A percentile compares a stretch with the other conserved stretches of the same genome.
Evolutionary conservation across 2,113 vertebrate species (phyloP).

Genomic region (Salvelinus namaycush): DNA sequence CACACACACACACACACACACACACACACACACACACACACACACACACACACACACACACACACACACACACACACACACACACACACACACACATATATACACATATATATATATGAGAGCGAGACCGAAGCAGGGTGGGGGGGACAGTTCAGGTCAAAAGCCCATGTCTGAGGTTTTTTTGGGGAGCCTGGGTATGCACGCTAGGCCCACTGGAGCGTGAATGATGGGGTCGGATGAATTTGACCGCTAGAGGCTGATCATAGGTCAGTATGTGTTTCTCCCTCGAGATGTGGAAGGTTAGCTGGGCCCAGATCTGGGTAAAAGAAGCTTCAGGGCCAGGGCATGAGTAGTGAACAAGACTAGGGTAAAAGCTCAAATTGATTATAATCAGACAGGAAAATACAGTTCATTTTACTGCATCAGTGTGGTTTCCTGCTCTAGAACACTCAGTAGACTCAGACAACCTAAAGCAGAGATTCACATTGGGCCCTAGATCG

Average conservation of each 20-base stretch:
- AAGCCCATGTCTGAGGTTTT: neutral
- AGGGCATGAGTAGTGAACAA: too few relatives aligned
- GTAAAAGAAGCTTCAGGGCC: too few relatives aligned
- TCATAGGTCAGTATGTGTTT: too few relatives aligned
- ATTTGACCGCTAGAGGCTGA: neutral
- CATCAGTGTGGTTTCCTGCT: neutral
- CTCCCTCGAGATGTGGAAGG: neutral
- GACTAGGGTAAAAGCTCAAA: neutral
- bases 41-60: too few relatives aligned
- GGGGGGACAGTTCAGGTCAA: slow-evolving; percentile 17
- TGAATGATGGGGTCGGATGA: neutral
- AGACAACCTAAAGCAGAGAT: neutral
- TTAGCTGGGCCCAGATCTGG: neutral
- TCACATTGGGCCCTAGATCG: neutral
- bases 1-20: too few relatives aligned
- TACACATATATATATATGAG: too few relatives aligned
- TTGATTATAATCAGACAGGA: neutral
- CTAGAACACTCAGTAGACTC: neutral
- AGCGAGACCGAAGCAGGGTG: too few relatives aligned
- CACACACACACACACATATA: too few relatives aligned
- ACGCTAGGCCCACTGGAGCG: slow-evolving; percentile 11
- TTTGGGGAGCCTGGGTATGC: neutral
- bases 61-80: too few relatives aligned
- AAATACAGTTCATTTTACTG: neutral
- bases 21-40: too few relatives aligned